Percentiles rank a stretch among this genome's conserved stretches.
phyloP scores from a whole-genome alignment of 2,113 vertebrate genomes.

The Nesoenas mayeri region DNA sequence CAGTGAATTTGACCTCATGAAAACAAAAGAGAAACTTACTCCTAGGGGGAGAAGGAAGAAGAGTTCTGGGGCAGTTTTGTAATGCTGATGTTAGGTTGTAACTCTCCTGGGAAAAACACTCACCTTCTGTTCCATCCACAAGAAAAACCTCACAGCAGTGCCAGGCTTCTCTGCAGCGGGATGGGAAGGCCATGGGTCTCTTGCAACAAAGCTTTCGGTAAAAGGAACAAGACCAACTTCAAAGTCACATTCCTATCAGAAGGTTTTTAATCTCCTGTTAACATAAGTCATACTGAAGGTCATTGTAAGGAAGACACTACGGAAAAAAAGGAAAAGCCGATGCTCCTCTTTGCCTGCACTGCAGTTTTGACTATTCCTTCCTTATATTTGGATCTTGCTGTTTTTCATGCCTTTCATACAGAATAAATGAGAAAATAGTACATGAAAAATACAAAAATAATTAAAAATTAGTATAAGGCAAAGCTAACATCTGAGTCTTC shows the following conservation, averaged over 20 bases:
- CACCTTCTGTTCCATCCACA: background rate
- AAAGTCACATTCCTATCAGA: conserved; percentile 6
- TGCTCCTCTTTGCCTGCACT: background rate
- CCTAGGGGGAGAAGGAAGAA: background rate
- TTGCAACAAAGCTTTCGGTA: background rate
- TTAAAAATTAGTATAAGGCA: background rate
- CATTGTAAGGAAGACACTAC: background rate
- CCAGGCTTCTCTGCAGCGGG: background rate
- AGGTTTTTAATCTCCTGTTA: conserved; percentile 6
- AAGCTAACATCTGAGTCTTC: background rate
- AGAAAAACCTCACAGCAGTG: background rate
- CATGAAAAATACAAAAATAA: background rate
- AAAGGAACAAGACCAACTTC: background rate
- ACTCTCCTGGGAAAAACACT: background rate
- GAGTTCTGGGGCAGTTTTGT: background rate
- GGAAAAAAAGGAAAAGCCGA: background rate
- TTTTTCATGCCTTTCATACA: background rate
- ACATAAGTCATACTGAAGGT: background rate
- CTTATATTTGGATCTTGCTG: background rate
- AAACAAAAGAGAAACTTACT: background rate
- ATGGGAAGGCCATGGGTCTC: background rate
- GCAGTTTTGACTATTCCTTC: background rate
- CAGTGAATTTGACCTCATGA: background rate
- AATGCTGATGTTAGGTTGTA: background rate
- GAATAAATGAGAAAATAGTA: background rate